phyloP scores from a whole-genome alignment of 2,888 invertebrate genomes.

The Pammene aurita region DNA sequence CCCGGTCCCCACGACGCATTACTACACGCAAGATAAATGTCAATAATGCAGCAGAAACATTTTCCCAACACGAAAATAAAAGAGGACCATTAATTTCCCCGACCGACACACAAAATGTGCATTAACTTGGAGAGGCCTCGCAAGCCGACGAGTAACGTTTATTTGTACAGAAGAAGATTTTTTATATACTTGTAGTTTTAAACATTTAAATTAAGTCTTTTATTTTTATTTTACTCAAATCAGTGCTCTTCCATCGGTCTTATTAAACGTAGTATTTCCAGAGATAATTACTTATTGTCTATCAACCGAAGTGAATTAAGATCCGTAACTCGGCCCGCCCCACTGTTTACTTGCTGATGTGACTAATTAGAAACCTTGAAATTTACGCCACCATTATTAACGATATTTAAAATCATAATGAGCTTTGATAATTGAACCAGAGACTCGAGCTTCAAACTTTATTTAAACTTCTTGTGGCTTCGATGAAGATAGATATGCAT shows the following conservation, averaged over 20 bases:
- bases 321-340: constrained; percentile 12
- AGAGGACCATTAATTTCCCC: constrained; percentile 36
- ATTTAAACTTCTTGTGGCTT: constrained; percentile 30
- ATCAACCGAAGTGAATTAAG: constrained; percentile 12
- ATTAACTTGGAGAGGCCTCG: constrained; percentile 28
- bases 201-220: neutral
- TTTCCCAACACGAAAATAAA: constrained; percentile 34
- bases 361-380: constrained; percentile 38
- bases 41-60: constrained; percentile 36
- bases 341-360: constrained; percentile 34
- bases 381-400: constrained; percentile 27
- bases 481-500: constrained; percentile 29
- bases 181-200: constrained; percentile 12
- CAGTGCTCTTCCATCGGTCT: neutral
- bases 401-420: constrained; percentile 39
- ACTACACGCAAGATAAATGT: constrained; percentile 25
- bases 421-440: constrained; percentile 34
- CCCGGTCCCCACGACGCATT: neutral
- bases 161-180: constrained; percentile 14
- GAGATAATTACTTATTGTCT: constrained; percentile 27
- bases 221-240: neutral
- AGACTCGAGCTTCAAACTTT: constrained; percentile 30
- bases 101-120: constrained; percentile 35
- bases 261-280: neutral
- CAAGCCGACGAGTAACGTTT: constrained; percentile 29